Evolutionary conservation across 2,888 invertebrate genomes (phyloP), one percentile per base, ranked within the genome.

Genomic region (Ectemnius lituratus): DNA sequence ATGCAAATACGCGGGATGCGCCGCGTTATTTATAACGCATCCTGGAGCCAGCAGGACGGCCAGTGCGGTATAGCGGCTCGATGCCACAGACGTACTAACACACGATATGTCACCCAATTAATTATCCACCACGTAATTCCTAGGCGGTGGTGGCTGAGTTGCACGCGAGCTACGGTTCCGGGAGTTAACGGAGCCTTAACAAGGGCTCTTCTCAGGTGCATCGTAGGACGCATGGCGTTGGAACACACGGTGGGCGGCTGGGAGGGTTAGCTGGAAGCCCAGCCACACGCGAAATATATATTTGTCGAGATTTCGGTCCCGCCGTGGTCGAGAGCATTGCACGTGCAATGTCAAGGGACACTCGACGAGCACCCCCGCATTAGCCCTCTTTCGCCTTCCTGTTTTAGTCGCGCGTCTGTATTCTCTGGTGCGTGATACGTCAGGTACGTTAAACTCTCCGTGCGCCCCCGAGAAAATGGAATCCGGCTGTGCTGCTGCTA

Each of bases 51-150:
- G 76, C 80, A 85, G 80, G 82, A 83, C 80, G 83, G 46, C 16
- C 52, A 16, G 52, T 14, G 14, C 14, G 52, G 52, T 6, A 14
- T 13, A 13, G 5, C 37, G 11, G 37, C 57, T 63, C 72, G 62
- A 64, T 69, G 76, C 76, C 71, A 80, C 72, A 60, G 76, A 75
- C 77, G 74, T 75, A 78, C 77, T 76, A 72, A 78, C 78, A 73
- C 76, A 76, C 78, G 81, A 83, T 83, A 81, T 85, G 86, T 87
- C 87, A 84, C 85, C 84, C 86, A 87, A 88, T 88, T 87, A 88
- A 87, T 88, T 88, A 87, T 81, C 82, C 82, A 65, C 79, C 77
- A 78, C 79, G 80, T 79, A 83, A 84, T 81, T 76, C 79, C 81
- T 75, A 73, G 73, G 73, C 75, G 62, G 58, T 27, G 57, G 65